These are phyloP conservation scores for Passer montanus DNA, from an alignment of 2,113 vertebrate species.

Conservation along the genomic window DNA sequence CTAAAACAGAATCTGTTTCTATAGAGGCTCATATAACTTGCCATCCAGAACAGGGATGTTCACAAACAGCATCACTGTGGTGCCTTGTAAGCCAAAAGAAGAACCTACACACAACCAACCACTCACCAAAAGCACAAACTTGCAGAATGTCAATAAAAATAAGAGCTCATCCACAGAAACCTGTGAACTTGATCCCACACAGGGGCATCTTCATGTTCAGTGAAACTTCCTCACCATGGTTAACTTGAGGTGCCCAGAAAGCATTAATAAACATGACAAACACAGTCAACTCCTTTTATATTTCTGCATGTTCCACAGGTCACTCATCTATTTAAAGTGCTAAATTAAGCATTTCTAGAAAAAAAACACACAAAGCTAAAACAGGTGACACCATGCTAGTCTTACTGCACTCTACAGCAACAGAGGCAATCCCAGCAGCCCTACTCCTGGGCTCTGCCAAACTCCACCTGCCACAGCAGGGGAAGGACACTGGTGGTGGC, in stretches of 20 bases:
- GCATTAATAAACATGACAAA: not conserved
- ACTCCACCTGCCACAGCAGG: not conserved
- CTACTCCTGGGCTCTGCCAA: not conserved
- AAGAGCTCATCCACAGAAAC: not conserved
- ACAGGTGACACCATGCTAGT: not conserved
- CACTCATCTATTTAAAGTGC: not conserved
- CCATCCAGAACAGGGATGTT: not conserved
- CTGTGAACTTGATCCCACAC: not conserved
- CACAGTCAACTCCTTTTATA: not conserved
- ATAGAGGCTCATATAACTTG: rapidly evolving
- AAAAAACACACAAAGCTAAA: not conserved
- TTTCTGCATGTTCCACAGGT: not conserved
- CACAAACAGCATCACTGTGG: not conserved
- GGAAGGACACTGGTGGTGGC: not conserved
- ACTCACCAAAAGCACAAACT: not conserved
- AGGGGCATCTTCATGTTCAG: not conserved
- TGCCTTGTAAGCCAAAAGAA: not conserved
- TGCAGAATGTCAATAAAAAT: not conserved
- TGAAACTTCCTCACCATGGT: not conserved
- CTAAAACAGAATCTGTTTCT: not conserved
- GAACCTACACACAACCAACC: not conserved
- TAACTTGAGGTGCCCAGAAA: not conserved
- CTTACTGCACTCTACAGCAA: not conserved
- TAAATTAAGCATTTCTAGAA: not conserved
- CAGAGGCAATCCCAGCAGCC: not conserved